These are phyloP conservation scores for Erinaceus europaeus DNA, from an alignment of 2,113 vertebrate species.

Conservation along the genomic window DNA sequence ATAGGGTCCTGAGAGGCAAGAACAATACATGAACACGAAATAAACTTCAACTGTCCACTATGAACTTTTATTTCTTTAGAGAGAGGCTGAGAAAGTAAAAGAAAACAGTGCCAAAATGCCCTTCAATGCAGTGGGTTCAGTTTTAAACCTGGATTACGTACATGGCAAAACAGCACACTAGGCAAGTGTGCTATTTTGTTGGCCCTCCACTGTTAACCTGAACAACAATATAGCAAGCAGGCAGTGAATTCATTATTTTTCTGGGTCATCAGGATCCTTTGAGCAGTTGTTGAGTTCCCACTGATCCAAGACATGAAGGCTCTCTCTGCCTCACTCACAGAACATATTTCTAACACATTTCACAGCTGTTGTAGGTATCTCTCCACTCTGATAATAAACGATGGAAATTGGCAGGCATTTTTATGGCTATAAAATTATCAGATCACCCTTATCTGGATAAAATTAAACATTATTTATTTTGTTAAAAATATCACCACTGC, in stretches of 20 bases:
- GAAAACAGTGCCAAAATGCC: too few species aligned
- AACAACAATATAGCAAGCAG: too few species aligned
- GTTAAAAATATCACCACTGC: not conserved
- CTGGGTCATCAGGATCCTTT: not conserved
- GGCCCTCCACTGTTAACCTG: too few species aligned
- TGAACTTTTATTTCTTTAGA: too few species aligned
- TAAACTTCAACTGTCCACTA: not conserved
- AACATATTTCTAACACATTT: not conserved
- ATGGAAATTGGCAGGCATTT: not conserved
- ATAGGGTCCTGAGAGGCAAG: not conserved
- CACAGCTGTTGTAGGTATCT: too few species aligned
- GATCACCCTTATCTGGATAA: not conserved
- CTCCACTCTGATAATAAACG: not conserved
- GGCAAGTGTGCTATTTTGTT: too few species aligned
- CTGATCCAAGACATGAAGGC: not conserved
- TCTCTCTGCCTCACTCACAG: not conserved
- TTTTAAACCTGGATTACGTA: too few species aligned
- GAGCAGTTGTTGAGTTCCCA: not conserved
- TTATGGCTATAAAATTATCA: not conserved
- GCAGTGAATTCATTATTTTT: not conserved
- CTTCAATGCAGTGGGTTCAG: too few species aligned
- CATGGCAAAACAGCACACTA: too few species aligned
- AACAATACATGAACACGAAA: not conserved
- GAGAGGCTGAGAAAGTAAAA: too few species aligned
- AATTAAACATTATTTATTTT: not conserved